Percentiles rank a stretch among this genome's conserved stretches.
Evolutionary conservation across 2,888 invertebrate species (phyloP).

Genomic region (Cantharis flavilabris): DNA sequence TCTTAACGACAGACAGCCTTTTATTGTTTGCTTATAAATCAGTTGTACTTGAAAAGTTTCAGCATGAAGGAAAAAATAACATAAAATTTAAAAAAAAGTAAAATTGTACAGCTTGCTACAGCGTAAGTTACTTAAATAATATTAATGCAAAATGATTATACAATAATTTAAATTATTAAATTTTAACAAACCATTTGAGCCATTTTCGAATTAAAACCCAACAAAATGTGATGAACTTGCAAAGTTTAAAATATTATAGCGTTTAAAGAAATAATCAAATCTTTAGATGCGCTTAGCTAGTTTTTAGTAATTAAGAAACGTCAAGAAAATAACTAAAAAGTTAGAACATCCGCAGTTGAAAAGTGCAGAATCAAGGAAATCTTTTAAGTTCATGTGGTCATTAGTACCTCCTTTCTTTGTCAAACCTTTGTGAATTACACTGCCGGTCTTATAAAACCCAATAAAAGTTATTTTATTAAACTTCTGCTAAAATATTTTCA

Average conservation of each 20-base stretch:
- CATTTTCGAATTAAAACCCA: neutral
- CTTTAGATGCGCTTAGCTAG: neutral
- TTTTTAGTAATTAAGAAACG: conserved; percentile 22
- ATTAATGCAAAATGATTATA: neutral
- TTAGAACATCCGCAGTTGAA: conserved; percentile 14
- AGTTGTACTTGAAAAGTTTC: neutral
- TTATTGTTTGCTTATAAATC: neutral
- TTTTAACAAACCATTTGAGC: neutral
- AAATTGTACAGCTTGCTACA: neutral
- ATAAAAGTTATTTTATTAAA: neutral
- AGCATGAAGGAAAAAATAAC: neutral
- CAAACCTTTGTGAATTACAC: conserved; percentile 13
- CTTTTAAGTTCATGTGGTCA: conserved; percentile 17
- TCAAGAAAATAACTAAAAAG: conserved; percentile 19
- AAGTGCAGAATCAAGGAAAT: conserved; percentile 25
- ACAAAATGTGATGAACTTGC: neutral
- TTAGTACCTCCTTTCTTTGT: conserved; percentile 23
- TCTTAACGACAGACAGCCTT: neutral
- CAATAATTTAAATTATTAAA: neutral
- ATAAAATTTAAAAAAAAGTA: neutral
- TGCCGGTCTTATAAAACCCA: conserved; percentile 6
- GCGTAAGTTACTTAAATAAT: neutral
- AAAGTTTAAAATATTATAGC: neutral
- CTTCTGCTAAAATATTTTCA: neutral
- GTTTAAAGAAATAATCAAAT: neutral